These are phyloP conservation scores for Hemicrepidius hirtus DNA, from an alignment of 2,888 invertebrate species.

Conservation along the genomic window DNA sequence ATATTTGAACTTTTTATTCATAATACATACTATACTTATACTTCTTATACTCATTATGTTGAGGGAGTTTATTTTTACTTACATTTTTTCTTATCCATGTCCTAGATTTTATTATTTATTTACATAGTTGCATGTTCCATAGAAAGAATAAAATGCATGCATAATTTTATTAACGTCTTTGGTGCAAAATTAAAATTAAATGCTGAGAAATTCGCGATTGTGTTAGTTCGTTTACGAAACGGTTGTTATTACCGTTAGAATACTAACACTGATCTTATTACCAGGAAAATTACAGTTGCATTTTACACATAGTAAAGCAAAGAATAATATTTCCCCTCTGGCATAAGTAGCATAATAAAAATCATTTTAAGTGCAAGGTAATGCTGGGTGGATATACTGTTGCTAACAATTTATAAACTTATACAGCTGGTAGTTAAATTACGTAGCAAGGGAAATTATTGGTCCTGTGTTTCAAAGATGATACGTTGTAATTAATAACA, in stretches of 20 bases:
- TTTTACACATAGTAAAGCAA: neutral
- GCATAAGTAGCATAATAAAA: neutral
- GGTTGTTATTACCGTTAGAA: conserved; percentile 2
- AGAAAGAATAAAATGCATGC: no score
- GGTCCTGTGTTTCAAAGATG: conserved; percentile 4
- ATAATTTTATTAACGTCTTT: no score
- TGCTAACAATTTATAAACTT: neutral
- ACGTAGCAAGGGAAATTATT: neutral
- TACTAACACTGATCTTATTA: conserved; percentile 2
- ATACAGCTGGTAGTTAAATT: conserved; percentile 2
- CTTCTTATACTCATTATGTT: no score
- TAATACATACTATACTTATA: no score
- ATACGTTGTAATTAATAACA: neutral
- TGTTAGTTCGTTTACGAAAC: conserved; percentile 4
- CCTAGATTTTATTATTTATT: no score
- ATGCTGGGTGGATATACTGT: neutral
- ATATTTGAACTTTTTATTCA: no score
- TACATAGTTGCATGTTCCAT: no score
- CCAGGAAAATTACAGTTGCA: conserved; percentile 18
- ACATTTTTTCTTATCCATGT: no score
- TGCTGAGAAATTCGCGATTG: conserved; percentile 7
- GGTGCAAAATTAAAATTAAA: conserved; percentile 1
- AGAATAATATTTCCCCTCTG: neutral
- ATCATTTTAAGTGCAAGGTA: conserved; percentile 7
- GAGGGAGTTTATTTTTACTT: no score